Percentiles rank a stretch among this genome's conserved stretches.
phyloP scores from a whole-genome alignment of 2,113 vertebrate species.

The Uria lomvia region DNA sequence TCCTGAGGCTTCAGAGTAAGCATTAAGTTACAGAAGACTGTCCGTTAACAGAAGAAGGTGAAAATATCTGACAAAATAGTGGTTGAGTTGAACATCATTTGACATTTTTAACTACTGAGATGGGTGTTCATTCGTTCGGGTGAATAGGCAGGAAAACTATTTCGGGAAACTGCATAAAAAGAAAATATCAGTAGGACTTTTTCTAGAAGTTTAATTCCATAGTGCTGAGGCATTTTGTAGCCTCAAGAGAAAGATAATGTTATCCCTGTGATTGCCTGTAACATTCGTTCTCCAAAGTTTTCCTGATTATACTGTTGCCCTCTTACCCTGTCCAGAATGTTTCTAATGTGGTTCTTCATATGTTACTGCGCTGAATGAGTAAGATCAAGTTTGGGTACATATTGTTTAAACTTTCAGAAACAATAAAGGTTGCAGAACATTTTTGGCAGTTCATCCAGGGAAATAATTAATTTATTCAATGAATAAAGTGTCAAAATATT shows the following conservation, averaged over 20 bases:
- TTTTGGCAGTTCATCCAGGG: not conserved
- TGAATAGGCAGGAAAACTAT: not conserved
- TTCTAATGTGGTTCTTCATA: not conserved
- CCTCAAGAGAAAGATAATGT: not conserved
- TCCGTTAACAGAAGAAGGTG: not conserved
- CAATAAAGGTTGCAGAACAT: not conserved
- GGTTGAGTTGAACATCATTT: not conserved
- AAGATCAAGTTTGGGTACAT: not conserved
- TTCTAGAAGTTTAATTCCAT: not conserved
- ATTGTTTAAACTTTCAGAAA: not conserved
- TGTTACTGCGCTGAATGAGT: not conserved
- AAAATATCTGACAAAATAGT: not conserved
- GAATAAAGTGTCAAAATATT: not conserved
- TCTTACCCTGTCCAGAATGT: not conserved
- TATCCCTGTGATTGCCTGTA: rapidly evolving
- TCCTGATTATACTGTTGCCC: not conserved
- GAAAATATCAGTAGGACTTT: not conserved
- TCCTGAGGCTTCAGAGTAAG: not conserved
- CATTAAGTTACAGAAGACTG: not conserved
- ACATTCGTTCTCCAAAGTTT: not conserved
- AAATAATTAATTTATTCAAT: not conserved
- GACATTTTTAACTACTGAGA: not conserved
- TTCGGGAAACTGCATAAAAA: not conserved
- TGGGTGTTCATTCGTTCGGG: not conserved
- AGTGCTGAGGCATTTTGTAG: not conserved